These are phyloP conservation scores for Meriones psammophilus DNA, from an alignment of 2,797 vertebrate species.

Conservation along the genomic window DNA sequence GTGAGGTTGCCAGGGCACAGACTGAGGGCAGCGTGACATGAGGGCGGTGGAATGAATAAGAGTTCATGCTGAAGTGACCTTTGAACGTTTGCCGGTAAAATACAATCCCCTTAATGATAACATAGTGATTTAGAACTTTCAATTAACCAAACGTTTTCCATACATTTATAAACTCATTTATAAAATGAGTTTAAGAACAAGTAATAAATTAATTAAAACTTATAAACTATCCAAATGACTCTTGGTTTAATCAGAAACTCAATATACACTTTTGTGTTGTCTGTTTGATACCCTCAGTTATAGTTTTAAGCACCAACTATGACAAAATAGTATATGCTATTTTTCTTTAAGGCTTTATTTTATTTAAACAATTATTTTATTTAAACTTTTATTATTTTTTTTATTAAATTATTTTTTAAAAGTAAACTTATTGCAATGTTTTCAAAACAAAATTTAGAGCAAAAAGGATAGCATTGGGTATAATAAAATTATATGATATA, in stretches of 20 bases:
- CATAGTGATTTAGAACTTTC: neutral
- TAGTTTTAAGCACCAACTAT: neutral
- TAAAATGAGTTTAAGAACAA: neutral
- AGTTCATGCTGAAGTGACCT: neutral
- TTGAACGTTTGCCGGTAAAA: neutral
- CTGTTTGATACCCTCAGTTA: neutral
- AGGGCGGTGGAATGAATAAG: neutral
- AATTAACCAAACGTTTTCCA: neutral
- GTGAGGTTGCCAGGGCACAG: neutral
- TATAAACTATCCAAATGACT: neutral
- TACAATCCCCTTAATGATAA: neutral
- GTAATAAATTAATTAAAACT: constrained; percentile 23
- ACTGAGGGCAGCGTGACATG: neutral
- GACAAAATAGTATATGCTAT: neutral
- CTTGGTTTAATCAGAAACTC: neutral
- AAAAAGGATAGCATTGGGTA: neutral
- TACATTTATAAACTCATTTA: too few relatives aligned
- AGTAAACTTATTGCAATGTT: neutral
- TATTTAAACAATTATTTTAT: neutral
- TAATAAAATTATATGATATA: neutral
- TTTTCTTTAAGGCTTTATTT: neutral
- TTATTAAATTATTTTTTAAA: neutral
- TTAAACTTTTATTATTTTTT: too few relatives aligned
- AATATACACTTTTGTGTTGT: neutral
- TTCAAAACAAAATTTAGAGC: neutral